A percentile compares a stretch with the other conserved stretches of the same genome.
phyloP scores from a whole-genome alignment of 2,797 vertebrate species.

The Onychomys arenicola region DNA sequence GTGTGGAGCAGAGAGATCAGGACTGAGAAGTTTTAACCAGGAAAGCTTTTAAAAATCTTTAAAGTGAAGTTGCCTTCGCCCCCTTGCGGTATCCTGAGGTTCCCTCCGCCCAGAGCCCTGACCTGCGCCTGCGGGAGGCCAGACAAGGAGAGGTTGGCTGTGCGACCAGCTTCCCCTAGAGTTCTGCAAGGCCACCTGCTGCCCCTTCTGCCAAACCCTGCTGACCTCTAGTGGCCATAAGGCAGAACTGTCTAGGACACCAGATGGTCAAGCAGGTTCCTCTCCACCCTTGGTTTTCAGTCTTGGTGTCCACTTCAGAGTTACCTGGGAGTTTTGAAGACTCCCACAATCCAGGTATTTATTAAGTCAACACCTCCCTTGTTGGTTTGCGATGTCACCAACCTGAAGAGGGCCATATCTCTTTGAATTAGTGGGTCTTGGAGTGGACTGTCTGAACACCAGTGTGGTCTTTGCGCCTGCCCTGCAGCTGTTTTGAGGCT shows the following conservation, averaged over 20 bases:
- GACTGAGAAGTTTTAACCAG: neutral
- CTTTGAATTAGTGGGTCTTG: neutral
- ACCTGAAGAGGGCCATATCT: neutral
- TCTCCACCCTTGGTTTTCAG: neutral
- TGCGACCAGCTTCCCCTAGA: accelerated
- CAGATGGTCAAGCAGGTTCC: neutral
- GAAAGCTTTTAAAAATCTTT: neutral
- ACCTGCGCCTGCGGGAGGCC: neutral
- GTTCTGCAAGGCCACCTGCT: neutral
- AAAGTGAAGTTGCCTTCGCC: constrained; percentile 24
- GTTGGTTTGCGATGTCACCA: neutral
- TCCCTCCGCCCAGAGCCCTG: neutral
- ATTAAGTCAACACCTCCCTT: neutral
- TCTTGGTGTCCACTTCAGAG: neutral
- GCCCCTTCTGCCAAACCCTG: constrained; percentile 47
- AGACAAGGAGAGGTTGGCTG: neutral
- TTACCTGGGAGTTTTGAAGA: neutral
- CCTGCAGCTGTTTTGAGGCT: neutral
- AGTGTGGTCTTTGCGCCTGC: neutral
- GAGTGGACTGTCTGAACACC: neutral
- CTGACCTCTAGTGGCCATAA: constrained; percentile 82
- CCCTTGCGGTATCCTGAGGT: neutral
- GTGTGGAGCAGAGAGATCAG: neutral
- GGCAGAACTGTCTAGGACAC: constrained; percentile 10
- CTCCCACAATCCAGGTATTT: neutral